A percentile compares a stretch with the other conserved stretches of the same genome.
Evolutionary conservation across 2,888 invertebrate species (phyloP).

Genomic region (Autographa pulchrina): DNA sequence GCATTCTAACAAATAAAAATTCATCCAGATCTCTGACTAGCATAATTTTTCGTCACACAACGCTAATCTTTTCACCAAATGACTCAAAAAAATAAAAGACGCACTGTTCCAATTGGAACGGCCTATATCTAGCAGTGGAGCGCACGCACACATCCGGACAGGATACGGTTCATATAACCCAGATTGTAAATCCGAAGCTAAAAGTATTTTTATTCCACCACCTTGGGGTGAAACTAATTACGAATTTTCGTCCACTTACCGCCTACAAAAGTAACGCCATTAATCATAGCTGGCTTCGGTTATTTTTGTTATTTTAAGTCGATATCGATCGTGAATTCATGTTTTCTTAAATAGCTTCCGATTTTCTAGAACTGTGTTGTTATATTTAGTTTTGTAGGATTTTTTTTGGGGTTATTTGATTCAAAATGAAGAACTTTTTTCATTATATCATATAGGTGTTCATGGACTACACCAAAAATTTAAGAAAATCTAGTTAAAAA

Average conservation of each 20-base stretch:
- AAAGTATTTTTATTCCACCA: conserved; percentile 64
- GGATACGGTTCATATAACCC: conserved; percentile 73
- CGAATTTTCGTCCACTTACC: conserved; percentile 67
- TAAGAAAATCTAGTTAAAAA: too few relatives aligned
- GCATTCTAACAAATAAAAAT: too few relatives aligned
- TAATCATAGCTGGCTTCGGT: conserved; percentile 54
- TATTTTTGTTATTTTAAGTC: conserved; percentile 25
- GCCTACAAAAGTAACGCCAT: conserved; percentile 53
- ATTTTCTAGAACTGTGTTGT: not conserved
- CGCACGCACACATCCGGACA: conserved; percentile 73
- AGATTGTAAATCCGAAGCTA: conserved; percentile 67
- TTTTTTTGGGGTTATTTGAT: not conserved
- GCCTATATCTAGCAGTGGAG: conserved; percentile 41
- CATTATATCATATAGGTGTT: too few relatives aligned
- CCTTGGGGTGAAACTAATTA: conserved; percentile 70
- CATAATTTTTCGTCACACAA: too few relatives aligned
- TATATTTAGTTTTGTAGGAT: not conserved
- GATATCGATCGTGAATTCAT: not conserved
- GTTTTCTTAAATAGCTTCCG: not conserved
- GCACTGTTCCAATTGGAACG: conserved; percentile 55
- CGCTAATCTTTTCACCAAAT: too few relatives aligned
- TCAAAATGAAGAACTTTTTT: too few relatives aligned
- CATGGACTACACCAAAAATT: too few relatives aligned
- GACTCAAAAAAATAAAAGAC: not conserved
- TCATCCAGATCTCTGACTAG: too few relatives aligned